Evolutionary conservation across 2,113 vertebrate genomes (phyloP).

Genomic region (Nematolebias whitei): DNA sequence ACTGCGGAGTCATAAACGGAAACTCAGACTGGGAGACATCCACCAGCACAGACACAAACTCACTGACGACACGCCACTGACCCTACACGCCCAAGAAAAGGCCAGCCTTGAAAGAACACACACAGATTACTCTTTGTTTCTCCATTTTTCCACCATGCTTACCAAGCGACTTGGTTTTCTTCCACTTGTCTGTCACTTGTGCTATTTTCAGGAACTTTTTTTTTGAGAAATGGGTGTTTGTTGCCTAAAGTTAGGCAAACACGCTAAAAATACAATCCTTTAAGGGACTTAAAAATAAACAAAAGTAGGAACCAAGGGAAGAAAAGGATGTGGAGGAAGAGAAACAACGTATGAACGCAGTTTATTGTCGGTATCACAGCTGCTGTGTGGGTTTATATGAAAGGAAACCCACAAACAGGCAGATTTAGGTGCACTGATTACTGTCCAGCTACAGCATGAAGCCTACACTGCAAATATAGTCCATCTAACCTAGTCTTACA

Average conservation of each 20-base stretch:
- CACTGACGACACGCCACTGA: constrained; percentile 52
- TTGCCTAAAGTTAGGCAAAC: constrained; percentile 19
- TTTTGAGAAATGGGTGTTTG: constrained; percentile 41
- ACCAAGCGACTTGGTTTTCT: constrained; percentile 39
- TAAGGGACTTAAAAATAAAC: constrained; percentile 55
- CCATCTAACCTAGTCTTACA: too few relatives aligned
- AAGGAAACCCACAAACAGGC: constrained; percentile 3
- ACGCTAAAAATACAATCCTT: constrained; percentile 53
- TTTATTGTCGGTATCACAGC: constrained; percentile 24
- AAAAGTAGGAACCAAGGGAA: constrained; percentile 46
- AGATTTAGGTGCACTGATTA: not conserved
- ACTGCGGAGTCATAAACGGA: constrained; percentile 63
- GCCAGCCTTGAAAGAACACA: constrained; percentile 65
- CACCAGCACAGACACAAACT: constrained; percentile 23
- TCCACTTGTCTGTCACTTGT: constrained; percentile 52
- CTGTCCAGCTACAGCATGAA: not conserved
- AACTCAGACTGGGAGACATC: constrained; percentile 36
- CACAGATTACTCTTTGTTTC: constrained; percentile 67
- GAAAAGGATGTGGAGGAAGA: constrained; percentile 46
- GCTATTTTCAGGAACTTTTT: constrained; percentile 55
- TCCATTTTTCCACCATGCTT: constrained; percentile 35
- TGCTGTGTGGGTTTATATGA: constrained; percentile 3
- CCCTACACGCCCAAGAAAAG: constrained; percentile 63
- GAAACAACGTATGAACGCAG: constrained; percentile 39
- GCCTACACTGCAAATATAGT: too few relatives aligned